Base-by-base conservation (phyloP, 2,888 invertebrate genomes). In the Xylota sylvarum region DNA sequence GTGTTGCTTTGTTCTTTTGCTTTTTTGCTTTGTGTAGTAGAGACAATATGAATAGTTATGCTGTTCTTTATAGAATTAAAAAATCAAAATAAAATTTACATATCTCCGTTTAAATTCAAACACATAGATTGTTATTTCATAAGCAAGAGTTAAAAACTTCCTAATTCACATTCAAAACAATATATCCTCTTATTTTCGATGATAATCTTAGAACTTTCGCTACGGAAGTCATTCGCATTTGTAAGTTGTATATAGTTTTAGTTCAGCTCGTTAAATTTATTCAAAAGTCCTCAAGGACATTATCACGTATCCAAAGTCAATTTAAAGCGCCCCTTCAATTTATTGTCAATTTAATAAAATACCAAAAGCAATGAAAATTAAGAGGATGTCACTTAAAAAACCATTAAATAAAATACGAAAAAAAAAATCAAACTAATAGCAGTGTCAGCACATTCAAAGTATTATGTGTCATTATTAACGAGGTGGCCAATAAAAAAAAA, bases 381-480 rank as follows among this genome's bases (percentile, higher is more conserved):
- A 56, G 56, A 35, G 35, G 32, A 37, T 76, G 76, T 56, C 65
- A 65, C 65, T 65, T 76, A 76, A 76, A 65, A 46, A 46, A 12
- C 56, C 7, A 48, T 65, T 46, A 56, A 65, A 65, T 32, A 19
- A 76, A 43, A 35, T 23, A 37, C 12, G 9, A 32, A 35, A 10
- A 6, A 55, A 43, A 17, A 40, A 23, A 23, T 23, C 23, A 30
- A 46, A 19, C 27, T 19, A 56, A 58, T 27, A 19, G 9, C n/a
- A 46, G 43, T 64, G 27, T 40, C 52, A 67, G 9, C 14, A 14
- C 52, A 37, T 40, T 14, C 9, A 6, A 19, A 60, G 50, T 60
- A 60, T 60, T 60, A 35, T 48, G 48, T 73, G 72, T 73, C 72
- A 73, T 73, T 30, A 50, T 73, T 43, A 73, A 52, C 50, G 50